Percentiles rank a stretch among this genome's conserved stretches.
Conservation (phyloP, 2,888 invertebrate genomes). For the Scelioninae gen. 1 region DNA sequence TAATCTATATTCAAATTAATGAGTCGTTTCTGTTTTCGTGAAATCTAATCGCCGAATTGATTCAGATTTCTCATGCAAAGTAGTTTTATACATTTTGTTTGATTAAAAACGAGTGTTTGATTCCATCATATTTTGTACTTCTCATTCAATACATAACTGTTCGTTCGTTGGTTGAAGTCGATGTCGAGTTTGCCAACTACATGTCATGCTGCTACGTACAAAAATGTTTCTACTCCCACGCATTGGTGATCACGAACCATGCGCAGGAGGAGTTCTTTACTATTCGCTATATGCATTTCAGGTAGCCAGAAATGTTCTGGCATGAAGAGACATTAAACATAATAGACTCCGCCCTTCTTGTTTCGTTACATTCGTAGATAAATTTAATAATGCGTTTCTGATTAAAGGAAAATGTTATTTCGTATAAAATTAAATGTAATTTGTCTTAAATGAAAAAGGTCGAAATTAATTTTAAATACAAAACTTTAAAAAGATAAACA, state of each 20-base stretch:
- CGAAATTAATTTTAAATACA: too few relatives aligned
- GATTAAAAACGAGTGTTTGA: constrained; percentile 29
- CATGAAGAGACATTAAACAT: constrained; percentile 54
- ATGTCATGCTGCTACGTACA: constrained; percentile 50
- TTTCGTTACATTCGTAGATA: constrained; percentile 25
- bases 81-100: constrained; percentile 30
- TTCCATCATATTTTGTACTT: constrained; percentile 33
- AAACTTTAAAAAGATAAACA: too few relatives aligned
- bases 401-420: not conserved
- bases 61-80: constrained; percentile 8
- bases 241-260: constrained; percentile 67
- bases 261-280: constrained; percentile 62
- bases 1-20: too few relatives aligned
- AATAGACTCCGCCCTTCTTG: constrained; percentile 57
- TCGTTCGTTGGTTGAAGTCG: constrained; percentile 54
- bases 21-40: too few relatives aligned
- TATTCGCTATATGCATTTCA: constrained; percentile 60
- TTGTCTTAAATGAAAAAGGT: too few relatives aligned
- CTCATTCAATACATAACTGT: constrained; percentile 33
- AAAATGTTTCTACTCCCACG: constrained; percentile 58
- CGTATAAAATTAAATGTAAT: not conserved
- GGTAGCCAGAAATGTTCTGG: constrained; percentile 58
- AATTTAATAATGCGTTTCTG: not conserved
- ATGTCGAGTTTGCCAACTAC: constrained; percentile 47
- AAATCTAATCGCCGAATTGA: too few relatives aligned